Evolutionary conservation across 2,113 vertebrate species (phyloP), one percentile per base, ranked within the genome.

Genomic region (Panurus biarmicus): DNA sequence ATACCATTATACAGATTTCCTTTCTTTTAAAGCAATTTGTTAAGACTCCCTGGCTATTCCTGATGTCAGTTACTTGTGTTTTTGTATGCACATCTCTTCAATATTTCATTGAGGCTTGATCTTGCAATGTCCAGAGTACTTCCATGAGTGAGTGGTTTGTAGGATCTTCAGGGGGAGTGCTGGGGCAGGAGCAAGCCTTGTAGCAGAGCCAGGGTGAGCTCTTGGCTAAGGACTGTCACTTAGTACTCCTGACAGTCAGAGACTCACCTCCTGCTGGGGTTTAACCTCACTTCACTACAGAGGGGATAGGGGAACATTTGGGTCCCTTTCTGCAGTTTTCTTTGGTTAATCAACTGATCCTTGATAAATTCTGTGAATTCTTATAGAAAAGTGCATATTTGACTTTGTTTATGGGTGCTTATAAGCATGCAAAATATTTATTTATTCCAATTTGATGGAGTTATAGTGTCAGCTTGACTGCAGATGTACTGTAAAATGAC

Each of bases 81-180:
- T 93, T 69, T 76, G 21, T 40, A 20, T 75, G 90, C n/a, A 12
- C 17, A 12, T 83, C 60, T 80, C 72, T 61, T 95, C 48, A 93
- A 95, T 96, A 88, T 90, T 93, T 95, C 20, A 95, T 78, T 33
- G 64, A 80, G 56, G 40, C 64, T 93, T n/a, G 40, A 48, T 94
- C 78, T 78, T 92, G 64, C 64, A 60, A 67, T 28, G 56, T 77
- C 75, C 85, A 53, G 82, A 84, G 85, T 71, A 61, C 56, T 86
- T 74, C 28, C 7, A 4, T 53, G 44, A 81, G 60, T 57, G 87
- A 89, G 87, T 86, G 87, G 72, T 93, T 35, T 61, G 71, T n/a
- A 58, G 60, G 47, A 56, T 86, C 47, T 64, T 89, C 51, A 44
- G 47, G 2, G 2, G 18, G 44, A 83, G 58, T 40, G 33, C 64